Base-by-base conservation (phyloP, 2,113 vertebrate species). In the Globicephala melas region DNA sequence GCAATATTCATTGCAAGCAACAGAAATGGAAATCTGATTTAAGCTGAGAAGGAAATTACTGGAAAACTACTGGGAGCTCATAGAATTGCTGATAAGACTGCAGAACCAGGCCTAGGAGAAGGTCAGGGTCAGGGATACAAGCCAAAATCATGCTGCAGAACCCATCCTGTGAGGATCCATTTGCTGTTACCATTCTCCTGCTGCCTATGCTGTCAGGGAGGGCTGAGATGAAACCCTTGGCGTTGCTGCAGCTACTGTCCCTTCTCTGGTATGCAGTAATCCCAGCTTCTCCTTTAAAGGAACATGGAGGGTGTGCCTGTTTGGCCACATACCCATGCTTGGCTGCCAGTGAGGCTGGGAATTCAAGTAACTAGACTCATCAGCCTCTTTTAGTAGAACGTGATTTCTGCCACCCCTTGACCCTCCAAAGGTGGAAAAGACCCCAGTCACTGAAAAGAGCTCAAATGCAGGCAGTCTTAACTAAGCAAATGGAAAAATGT, bases 21-120 rank as follows among this genome's bases (percentile, higher is more conserved):
- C 47, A 73, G 41, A 77, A 85, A 58, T 67, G 44, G 23, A 88
- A 36, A 74, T 50, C 67, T 47, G 28, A 60, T 91, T 83, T 44
- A 83, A 90, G 1, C n/a, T 9, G 13, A 91, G 77, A 93, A 96
- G 20, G 71, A 93, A 91, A 91, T 91, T 73, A n/a, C 53, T 28
- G n/a, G 31, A 94, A 81, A 7, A 81, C 5, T n/a, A n/a, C 9
- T 12, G 12, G 81, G 12, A 79, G 6, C 21, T 62, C 47, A 84
- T 6, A 76, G 23, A 67, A 87, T 83, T 90, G 41, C 38, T 53
- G 18, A 17, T 82, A 58, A 90, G 55, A 80, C 8, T 31, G 11
- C 6, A 41, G 25, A 55, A 55, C 3, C 5, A 80, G 58, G 36
- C 18, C 20, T 36, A 14, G 5, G 26, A 28, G 70, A 80, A 80